Conservation (phyloP, 2,888 invertebrate species). For the Taphrorychus bicolor region DNA sequence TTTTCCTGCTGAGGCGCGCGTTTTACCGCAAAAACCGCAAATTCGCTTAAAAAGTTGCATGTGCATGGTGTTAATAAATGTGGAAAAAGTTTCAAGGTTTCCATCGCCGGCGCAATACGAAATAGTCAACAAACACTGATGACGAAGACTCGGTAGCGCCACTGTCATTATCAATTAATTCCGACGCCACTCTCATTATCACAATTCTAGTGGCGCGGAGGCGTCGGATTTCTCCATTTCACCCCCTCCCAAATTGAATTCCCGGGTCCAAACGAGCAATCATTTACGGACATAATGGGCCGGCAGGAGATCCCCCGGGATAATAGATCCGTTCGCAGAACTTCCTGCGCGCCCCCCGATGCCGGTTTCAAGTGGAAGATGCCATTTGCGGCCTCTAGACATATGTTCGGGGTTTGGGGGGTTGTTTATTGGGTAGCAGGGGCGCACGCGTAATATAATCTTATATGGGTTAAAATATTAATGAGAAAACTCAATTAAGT, state of each 20-base stretch:
- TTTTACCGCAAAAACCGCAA: conserved; percentile 28
- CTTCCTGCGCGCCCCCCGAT: background rate
- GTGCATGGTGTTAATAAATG: conserved; percentile 14
- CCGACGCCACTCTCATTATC: background rate
- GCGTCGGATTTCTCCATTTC: conserved; percentile 29
- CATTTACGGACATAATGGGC: conserved; percentile 36
- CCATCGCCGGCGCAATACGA: background rate
- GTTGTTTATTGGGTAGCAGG: no score
- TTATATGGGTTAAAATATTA: no score
- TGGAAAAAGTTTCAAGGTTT: conserved; percentile 20
- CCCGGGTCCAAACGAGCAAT: conserved; percentile 29
- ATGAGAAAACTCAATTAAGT: no score
- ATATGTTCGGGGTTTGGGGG: no score
- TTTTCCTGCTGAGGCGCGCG: conserved; percentile 25
- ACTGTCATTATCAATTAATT: background rate
- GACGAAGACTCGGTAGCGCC: background rate
- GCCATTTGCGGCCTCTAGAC: no score
- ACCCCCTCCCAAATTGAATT: conserved; percentile 29
- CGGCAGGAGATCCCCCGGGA: conserved; percentile 23
- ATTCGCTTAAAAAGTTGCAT: background rate
- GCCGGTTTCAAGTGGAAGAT: background rate
- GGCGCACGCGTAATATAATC: no score
- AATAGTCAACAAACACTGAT: background rate
- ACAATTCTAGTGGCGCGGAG: background rate
- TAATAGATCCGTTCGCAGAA: background rate